These are phyloP conservation scores for Cryptotis parvus DNA, from an alignment of 2,113 vertebrate species.

Conservation along the genomic window DNA sequence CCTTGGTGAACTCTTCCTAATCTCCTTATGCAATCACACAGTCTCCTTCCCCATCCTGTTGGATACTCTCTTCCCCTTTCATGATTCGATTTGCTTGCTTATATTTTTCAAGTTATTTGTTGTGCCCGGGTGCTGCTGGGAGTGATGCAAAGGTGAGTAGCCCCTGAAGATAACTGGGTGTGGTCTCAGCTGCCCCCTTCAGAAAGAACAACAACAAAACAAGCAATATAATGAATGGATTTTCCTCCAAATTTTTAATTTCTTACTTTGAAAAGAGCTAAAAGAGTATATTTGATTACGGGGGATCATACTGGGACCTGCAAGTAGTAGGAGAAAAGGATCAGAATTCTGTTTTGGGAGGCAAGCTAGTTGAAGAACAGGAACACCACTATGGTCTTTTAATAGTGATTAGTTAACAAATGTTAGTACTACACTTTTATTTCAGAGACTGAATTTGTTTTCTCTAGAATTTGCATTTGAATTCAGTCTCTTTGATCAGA, in stretches of 20 bases:
- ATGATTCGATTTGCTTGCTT: not conserved
- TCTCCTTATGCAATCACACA: not conserved
- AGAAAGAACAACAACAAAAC: too few relatives aligned
- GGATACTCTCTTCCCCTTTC: not conserved
- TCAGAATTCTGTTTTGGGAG: not conserved
- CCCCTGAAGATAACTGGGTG: too few relatives aligned
- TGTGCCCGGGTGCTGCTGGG: too few relatives aligned
- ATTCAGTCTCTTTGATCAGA: not conserved
- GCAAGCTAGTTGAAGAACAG: not conserved
- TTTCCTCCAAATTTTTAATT: slow-evolving; percentile 15
- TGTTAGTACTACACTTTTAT: not conserved
- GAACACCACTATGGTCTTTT: not conserved
- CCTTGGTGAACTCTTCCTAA: not conserved
- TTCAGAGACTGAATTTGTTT: not conserved
- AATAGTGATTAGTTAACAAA: not conserved
- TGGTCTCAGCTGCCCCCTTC: too few relatives aligned
- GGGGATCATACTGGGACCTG: not conserved
- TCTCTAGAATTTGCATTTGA: slow-evolving; percentile 44
- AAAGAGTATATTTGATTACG: not conserved
- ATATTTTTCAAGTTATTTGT: too few relatives aligned
- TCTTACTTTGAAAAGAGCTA: not conserved
- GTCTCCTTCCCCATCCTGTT: not conserved
- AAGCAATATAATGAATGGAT: not conserved
- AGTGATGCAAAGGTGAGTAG: too few relatives aligned
- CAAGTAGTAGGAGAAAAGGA: not conserved